These are phyloP conservation scores for Trichoplusia ni DNA, from an alignment of 1,140 invertebrate genomes.

Conservation along the genomic window DNA sequence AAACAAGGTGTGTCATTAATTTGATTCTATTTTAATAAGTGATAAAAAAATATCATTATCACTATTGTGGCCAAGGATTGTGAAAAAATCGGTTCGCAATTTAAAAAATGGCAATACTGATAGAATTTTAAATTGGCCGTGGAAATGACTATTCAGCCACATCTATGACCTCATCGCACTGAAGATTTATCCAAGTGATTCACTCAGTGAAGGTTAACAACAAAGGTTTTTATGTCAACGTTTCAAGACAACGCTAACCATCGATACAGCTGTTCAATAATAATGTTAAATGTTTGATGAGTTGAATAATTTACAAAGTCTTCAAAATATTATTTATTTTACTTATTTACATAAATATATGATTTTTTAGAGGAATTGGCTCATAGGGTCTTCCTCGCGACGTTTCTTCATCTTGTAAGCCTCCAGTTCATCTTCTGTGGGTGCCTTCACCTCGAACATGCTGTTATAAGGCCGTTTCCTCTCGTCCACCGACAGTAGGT, in stretches of 20 bases:
- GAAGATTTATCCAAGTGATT: constrained; percentile 1
- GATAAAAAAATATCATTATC: no score
- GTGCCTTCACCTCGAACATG: constrained; percentile 90
- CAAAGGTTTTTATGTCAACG: background rate
- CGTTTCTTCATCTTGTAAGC: constrained; percentile 94
- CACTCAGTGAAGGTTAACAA: constrained; percentile 20
- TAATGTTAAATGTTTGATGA: background rate
- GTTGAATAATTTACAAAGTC: no score
- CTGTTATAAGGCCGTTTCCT: constrained; percentile 96
- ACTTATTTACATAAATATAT: constrained; percentile 26
- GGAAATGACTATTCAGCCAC: constrained; percentile 20
- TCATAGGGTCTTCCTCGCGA: constrained; percentile 96
- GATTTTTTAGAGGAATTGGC: constrained; percentile 83
- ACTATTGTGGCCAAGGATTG: no score
- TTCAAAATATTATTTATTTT: constrained; percentile 23
- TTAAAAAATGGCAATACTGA: background rate
- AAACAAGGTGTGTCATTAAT: no score
- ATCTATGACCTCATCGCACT: constrained; percentile 29
- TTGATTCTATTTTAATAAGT: no score
- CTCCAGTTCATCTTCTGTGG: constrained; percentile 96
- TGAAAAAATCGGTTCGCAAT: background rate
- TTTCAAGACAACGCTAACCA: background rate
- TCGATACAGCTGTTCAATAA: background rate
- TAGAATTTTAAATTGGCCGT: constrained; percentile 5
- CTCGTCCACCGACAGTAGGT: constrained; percentile 89